These are phyloP conservation scores for Pachycephus smyrnensis DNA, from an alignment of 2,888 invertebrate genomes.

Conservation along the genomic window DNA sequence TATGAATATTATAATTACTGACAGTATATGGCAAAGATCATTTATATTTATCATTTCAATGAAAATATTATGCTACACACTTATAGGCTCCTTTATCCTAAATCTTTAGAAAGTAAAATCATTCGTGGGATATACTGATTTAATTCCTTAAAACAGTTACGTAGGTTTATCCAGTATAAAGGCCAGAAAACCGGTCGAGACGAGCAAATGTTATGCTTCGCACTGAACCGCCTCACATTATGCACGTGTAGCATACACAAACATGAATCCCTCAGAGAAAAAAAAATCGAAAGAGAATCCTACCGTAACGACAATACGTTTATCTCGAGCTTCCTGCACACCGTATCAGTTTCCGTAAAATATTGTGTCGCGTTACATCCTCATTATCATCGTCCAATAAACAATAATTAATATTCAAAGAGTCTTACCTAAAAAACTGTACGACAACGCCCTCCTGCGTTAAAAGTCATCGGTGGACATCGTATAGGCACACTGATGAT, in stretches of 20 bases:
- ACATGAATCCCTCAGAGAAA: background rate
- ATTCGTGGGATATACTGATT: background rate
- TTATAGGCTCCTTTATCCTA: background rate
- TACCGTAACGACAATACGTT: background rate
- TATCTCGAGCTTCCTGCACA: background rate
- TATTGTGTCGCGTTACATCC: background rate
- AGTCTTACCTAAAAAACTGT: constrained; percentile 4
- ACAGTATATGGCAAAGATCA: background rate
- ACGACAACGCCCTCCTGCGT: background rate
- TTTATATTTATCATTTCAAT: background rate
- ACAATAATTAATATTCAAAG: background rate
- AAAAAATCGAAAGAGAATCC: background rate
- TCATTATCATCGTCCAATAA: background rate
- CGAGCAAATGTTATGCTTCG: background rate
- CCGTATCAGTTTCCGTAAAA: background rate
- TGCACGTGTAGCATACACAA: background rate
- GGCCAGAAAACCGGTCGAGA: background rate
- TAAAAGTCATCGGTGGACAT: background rate
- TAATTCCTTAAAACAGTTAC: background rate
- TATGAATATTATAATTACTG: background rate
- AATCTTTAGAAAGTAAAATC: background rate
- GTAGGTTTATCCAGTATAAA: background rate
- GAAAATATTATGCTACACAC: background rate
- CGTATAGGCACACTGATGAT: constrained; percentile 4
- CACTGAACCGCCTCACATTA: background rate